A percentile compares a stretch with the other conserved stretches of the same genome.
phyloP scores from a whole-genome alignment of 2,888 invertebrate species.

The Scaptomyza parva region DNA sequence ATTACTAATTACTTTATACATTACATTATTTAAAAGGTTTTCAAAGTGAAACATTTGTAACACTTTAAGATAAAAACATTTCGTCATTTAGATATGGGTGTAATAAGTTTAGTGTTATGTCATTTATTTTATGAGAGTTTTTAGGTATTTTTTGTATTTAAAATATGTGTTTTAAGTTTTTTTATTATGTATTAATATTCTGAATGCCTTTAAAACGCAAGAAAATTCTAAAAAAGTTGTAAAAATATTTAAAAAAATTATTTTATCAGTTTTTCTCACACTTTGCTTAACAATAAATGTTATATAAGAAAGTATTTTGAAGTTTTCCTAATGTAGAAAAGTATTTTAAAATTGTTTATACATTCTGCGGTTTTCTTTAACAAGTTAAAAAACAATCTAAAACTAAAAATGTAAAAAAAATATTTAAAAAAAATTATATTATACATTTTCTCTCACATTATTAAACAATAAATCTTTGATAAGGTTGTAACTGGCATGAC shows the following conservation, averaged over 20 bases:
- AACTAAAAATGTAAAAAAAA: no score
- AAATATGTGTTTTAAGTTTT: not conserved
- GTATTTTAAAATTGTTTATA: no score
- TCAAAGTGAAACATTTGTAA: slow-evolving; percentile 66
- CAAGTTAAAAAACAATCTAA: no score
- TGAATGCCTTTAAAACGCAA: no score
- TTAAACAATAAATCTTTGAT: not conserved
- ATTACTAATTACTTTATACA: slow-evolving; percentile 70
- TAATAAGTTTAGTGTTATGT: not conserved
- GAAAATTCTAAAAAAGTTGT: no score
- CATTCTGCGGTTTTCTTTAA: no score
- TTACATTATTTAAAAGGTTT: slow-evolving; percentile 53
- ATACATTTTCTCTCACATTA: not conserved
- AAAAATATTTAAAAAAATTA: no score
- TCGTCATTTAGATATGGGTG: slow-evolving; percentile 32
- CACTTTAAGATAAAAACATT: slow-evolving; percentile 48
- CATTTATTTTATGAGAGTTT: not conserved
- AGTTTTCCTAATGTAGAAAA: no score
- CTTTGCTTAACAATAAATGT: not conserved
- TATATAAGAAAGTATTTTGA: no score
- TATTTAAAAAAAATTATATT: no score
- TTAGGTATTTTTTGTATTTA: not conserved
- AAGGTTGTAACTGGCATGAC: slow-evolving; percentile 22
- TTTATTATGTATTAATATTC: no score
- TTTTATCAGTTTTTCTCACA: not conserved